phyloP scores from a whole-genome alignment of 2,113 vertebrate species.

The Pangasianodon hypophthalmus region DNA sequence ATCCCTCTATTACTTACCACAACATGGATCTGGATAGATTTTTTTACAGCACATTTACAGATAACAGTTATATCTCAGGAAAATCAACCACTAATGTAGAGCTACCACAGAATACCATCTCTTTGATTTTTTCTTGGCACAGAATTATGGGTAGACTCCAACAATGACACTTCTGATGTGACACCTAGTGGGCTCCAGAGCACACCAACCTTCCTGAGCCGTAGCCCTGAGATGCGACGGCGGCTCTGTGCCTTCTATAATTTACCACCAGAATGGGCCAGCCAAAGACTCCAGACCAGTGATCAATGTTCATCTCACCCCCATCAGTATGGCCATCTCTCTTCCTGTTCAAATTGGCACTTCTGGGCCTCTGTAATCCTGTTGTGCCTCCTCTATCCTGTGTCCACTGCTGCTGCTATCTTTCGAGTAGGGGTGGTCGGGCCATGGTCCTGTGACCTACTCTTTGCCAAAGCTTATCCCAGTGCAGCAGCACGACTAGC shows the following conservation, averaged over 20 bases:
- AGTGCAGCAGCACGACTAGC: slow-evolving; percentile 74
- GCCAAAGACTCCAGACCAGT: slow-evolving; percentile 31
- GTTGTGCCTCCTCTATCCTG: slow-evolving; percentile 50
- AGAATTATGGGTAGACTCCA: slow-evolving; percentile 25
- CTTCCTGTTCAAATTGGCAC: slow-evolving; percentile 31
- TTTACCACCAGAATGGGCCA: slow-evolving; percentile 41
- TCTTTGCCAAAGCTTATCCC: slow-evolving; percentile 78
- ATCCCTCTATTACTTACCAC: slow-evolving; percentile 6
- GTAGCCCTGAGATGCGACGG: slow-evolving; percentile 51
- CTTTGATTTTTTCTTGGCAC: neutral
- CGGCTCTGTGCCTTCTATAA: slow-evolving; percentile 46
- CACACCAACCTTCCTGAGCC: slow-evolving; percentile 24
- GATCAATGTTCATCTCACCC: neutral
- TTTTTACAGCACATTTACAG: neutral
- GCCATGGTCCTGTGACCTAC: slow-evolving; percentile 79
- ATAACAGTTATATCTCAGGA: neutral
- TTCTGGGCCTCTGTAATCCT: slow-evolving; percentile 54
- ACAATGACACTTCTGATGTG: slow-evolving; percentile 20
- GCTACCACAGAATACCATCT: neutral
- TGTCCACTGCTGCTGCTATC: slow-evolving; percentile 50
- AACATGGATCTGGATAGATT: neutral
- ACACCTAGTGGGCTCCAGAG: slow-evolving; percentile 24
- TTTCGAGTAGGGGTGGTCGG: slow-evolving; percentile 76
- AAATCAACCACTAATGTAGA: neutral
- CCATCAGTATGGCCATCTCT: neutral